A percentile compares a stretch with the other conserved stretches of the same genome.
Conservation (phyloP, 1,140 invertebrate species). For the Drepana arcuata region DNA sequence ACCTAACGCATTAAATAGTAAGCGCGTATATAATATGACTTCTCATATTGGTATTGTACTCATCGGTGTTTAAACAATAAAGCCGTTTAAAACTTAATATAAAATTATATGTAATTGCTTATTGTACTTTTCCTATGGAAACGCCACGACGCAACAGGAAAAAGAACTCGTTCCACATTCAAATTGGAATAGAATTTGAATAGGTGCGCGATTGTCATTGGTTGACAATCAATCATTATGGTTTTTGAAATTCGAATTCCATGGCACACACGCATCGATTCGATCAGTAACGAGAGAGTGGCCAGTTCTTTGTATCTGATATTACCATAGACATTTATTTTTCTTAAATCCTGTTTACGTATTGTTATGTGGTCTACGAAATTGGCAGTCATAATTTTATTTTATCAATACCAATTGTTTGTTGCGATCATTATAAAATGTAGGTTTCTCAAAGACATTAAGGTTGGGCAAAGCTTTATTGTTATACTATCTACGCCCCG, state of each 20-base stretch:
- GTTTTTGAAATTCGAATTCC: conserved; percentile 67
- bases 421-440: no score
- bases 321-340: conserved; percentile 7
- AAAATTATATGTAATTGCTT: conserved; percentile 55
- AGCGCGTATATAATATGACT: no score
- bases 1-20: no score
- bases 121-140: conserved; percentile 56
- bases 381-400: no score
- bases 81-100: conserved; percentile 21
- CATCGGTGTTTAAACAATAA: no score
- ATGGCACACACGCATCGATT: conserved; percentile 52
- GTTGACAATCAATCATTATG: conserved; percentile 71
- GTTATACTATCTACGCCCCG: no score
- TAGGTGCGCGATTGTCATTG: conserved; percentile 66
- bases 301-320: conserved; percentile 23
- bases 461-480: no score
- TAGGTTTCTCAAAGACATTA: no score
- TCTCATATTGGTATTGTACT: no score
- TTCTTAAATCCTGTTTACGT: conserved; percentile 14
- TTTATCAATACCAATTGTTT: no score
- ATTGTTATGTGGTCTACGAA: conserved; percentile 5
- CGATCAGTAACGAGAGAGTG: conserved; percentile 39
- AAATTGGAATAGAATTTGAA: conserved; percentile 67
- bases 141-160: conserved; percentile 49
- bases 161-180: conserved; percentile 67